Percentiles rank a stretch among this genome's conserved stretches.
These are phyloP conservation scores for Anas flavirostris DNA, from an alignment of 2,797 vertebrate species.

Conservation along the genomic window DNA sequence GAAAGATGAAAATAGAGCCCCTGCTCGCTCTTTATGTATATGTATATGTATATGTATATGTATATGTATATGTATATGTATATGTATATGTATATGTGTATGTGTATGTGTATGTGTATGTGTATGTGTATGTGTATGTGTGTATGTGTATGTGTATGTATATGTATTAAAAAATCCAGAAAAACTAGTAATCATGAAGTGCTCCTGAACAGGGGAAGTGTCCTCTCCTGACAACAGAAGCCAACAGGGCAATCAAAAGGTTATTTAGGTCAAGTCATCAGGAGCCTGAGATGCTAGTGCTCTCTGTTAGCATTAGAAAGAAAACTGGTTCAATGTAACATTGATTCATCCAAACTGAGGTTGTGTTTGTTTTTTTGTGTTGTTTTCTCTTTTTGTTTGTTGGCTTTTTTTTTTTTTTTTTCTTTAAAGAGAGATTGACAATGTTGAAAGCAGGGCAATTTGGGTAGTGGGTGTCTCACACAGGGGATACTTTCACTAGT, in stretches of 20 bases:
- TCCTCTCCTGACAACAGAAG: not conserved
- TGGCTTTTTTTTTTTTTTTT: not conserved
- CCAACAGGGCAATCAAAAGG: not conserved
- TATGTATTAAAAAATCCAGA: not conserved
- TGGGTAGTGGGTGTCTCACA: not conserved
- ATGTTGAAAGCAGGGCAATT: not conserved
- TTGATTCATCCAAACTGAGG: accelerated
- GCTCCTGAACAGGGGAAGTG: not conserved
- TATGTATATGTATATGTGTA: too few species aligned
- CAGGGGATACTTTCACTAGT: too few species aligned
- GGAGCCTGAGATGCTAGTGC: not conserved
- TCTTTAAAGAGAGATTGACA: not conserved
- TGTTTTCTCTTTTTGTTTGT: not conserved
- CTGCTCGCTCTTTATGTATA: not conserved
- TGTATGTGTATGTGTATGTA: too few species aligned
- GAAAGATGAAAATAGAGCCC: not conserved
- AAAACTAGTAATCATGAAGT: not conserved
- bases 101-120: too few species aligned
- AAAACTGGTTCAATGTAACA: not conserved
- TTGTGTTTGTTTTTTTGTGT: not conserved
- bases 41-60: too few species aligned
- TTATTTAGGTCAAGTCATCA: not conserved
- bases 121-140: too few species aligned
- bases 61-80: too few species aligned
- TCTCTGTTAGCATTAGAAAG: not conserved